Evolutionary conservation across 2,113 vertebrate species (phyloP), one percentile per base, ranked within the genome.

Genomic region (Anser cygnoides): DNA sequence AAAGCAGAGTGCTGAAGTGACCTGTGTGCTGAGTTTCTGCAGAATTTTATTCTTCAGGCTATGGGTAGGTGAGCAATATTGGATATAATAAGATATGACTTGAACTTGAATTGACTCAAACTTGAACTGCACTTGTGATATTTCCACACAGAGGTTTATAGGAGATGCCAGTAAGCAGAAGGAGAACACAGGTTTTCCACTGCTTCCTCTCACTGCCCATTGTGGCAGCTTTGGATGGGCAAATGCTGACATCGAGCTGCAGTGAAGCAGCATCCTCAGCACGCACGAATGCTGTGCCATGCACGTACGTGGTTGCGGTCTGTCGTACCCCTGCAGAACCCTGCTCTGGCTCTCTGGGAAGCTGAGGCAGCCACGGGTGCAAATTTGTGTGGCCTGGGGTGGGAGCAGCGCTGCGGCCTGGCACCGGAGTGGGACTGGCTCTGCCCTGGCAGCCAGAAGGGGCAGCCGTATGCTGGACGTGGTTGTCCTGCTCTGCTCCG

Each of bases 11-110:
- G 85, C 84, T 46, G 75, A 68, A 79, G 90, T 86, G 87, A 80
- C 82, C 93, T 86, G 79, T 89, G 28, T 83, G 79, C 92, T 88
- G 94, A 74, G 77, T 87, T 96, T 76, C 61, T 88, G 78, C 72
- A 63, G 88, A 25, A 65, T 92, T 90, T 67, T 87, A 5, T 86
- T 81, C 88, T 90, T 67, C 14, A 16, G 82, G 76, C 88, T 80
- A 9, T 43, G 62, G 44, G 58, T 44, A 89, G 94, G 84, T 95
- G 74, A 96, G 85, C 90, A 63, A 73, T 35, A 6, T 49, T 57
- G 79, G 79, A 90, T 68, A 57, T 94, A 61, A 90, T 92, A 67
- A 84, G 79, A 85, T 84, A 78, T 68, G 96, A 96, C 92, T 96
- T 95, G 89, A 91, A 87, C 93, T 92, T 70, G 87, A 71, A 77